Evolutionary conservation across 2,888 invertebrate species (phyloP).

Genomic region (Ormyrus nitidulus): DNA sequence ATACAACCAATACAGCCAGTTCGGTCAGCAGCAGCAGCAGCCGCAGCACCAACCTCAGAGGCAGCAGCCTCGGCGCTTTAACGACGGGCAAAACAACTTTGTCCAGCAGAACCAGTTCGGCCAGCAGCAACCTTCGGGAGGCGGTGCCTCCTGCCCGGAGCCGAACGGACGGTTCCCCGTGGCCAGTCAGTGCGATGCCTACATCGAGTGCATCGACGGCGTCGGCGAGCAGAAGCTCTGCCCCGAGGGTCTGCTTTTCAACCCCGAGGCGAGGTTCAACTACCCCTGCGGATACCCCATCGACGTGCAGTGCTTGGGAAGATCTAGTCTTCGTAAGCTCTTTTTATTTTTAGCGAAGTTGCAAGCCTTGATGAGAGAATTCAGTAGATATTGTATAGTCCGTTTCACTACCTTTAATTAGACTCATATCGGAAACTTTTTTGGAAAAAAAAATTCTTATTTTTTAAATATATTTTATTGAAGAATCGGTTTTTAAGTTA

Average conservation of each 20-base stretch:
- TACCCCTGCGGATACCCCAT: conserved; percentile 91
- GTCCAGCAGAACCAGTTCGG: not conserved
- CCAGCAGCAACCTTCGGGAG: conserved; percentile 7
- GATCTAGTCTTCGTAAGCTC: conserved; percentile 77
- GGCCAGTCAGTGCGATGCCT: conserved; percentile 84
- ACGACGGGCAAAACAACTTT: conserved; percentile 9
- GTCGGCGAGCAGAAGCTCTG: conserved; percentile 86
- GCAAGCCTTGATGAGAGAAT: no score
- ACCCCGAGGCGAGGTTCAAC: conserved; percentile 82
- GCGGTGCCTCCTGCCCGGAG: conserved; percentile 78
- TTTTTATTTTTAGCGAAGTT: no score
- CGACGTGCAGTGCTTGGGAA: conserved; percentile 86
- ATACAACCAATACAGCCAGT: conserved; percentile 9
- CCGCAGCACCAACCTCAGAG: conserved; percentile 11
- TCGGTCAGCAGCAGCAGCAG: conserved; percentile 14
- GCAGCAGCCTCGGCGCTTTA: not conserved
- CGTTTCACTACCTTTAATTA: no score
- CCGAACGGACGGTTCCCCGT: conserved; percentile 83
- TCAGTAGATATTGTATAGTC: no score
- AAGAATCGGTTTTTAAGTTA: no score
- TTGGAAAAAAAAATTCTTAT: no score
- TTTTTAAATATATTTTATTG: no score
- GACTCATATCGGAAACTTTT: no score
- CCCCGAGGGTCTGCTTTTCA: conserved; percentile 82
- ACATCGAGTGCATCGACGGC: conserved; percentile 85